These are phyloP conservation scores for Petrolisthes cinctipes DNA, from an alignment of 2,888 invertebrate species.

Conservation along the genomic window DNA sequence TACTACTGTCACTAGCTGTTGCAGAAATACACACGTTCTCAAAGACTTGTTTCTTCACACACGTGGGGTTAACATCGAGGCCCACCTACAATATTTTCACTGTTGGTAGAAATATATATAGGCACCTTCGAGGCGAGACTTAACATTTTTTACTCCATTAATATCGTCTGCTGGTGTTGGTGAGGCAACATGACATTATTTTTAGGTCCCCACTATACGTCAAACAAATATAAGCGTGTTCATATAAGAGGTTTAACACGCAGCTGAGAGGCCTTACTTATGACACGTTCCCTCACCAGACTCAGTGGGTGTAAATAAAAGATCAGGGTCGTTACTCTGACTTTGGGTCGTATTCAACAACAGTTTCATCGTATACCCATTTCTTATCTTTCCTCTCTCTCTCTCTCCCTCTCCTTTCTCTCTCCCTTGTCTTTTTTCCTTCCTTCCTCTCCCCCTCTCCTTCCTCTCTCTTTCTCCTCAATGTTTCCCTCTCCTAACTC, in stretches of 20 bases:
- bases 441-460: conserved; percentile 4
- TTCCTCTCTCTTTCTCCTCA: conserved; percentile 6
- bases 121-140: neutral
- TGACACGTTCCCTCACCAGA: too few species aligned
- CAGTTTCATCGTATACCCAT: neutral
- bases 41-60: too few species aligned
- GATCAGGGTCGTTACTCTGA: neutral
- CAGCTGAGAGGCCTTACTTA: too few species aligned
- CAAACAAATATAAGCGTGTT: neutral
- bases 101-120: too few species aligned
- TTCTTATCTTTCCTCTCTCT: neutral
- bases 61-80: too few species aligned
- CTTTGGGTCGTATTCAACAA: neutral
- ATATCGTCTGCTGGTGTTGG: too few species aligned
- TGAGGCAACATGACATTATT: too few species aligned
- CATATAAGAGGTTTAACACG: neutral
- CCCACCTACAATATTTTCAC: too few species aligned
- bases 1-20: too few species aligned
- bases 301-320: too few species aligned
- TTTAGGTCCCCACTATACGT: too few species aligned
- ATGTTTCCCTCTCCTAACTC: neutral
- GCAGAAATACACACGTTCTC: too few species aligned
- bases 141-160: neutral
- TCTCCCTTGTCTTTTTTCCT: neutral
- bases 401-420: neutral